Base-by-base conservation (phyloP, 2,113 vertebrate species). In the Gobius niger region DNA sequence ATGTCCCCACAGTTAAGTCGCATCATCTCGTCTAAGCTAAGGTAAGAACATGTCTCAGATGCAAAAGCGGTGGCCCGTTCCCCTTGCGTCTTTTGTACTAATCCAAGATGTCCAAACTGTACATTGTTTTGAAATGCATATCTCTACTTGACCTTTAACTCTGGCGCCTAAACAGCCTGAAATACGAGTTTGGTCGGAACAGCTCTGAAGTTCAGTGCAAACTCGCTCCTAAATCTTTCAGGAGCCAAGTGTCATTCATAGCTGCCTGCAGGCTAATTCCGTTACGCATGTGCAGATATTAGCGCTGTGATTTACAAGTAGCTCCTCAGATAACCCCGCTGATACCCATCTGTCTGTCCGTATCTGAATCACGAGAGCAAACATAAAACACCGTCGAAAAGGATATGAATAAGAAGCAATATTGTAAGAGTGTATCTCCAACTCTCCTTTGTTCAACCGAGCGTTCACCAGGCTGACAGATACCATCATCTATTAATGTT, bases 401-500 rank as follows among this genome's bases (percentile, higher is more conserved):
- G 46, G 7, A 46, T 41, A 9, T 50, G 62, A 79, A 61, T 41
- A 47, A 50, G 16, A 56, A 67, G 44, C 65, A 62, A 67, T 76
- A 75, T 73, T 62, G 6, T 54, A 42, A 79, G 1, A 56, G 75
- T 34, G 44, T 67, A 63, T 76, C 44, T 44, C 50, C 65, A n/a
- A 41, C 42, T 41, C 11, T 6, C 65, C 63, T 49, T 68, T 65
- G 63, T 73, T 74, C 49, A 41, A 1, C 0, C 54, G 53, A 16
- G 68, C 44, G 61, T 77, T 75, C 60, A 56, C 47, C 44, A 51
- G 47, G 42, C 47, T 41, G 72, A 14, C 70, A 57, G 72, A 73
- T 69, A 73, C 75, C 24, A 11, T 67, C 72, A 19, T 70, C 63
- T 54, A 60, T 71, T 65, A 67, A 0, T 60, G 67, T 74, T 73